These are phyloP conservation scores for Rachycentron canadum DNA, from an alignment of 2,797 vertebrate species.

Conservation along the genomic window DNA sequence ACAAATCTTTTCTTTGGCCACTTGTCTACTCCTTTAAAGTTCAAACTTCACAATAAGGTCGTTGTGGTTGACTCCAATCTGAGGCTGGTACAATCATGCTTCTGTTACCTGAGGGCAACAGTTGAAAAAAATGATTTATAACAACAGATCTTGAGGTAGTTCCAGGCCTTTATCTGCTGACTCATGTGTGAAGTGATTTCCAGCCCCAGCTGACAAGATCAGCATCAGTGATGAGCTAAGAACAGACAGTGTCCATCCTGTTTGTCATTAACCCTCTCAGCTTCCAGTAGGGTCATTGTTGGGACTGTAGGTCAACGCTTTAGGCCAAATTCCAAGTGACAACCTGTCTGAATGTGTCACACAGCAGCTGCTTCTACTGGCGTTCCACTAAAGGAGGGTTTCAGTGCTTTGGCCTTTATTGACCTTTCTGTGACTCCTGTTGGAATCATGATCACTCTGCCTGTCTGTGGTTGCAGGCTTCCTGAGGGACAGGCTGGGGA, in stretches of 20 bases:
- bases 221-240: not conserved
- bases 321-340: not conserved
- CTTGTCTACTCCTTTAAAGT: no score
- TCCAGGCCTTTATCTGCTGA: no score
- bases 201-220: not conserved
- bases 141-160: no score
- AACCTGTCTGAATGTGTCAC: not conserved
- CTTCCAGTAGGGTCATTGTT: not conserved
- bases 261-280: not conserved
- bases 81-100: no score
- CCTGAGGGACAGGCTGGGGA: slow-evolving; percentile 88
- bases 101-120: no score
- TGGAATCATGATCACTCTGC: not conserved
- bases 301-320: not conserved
- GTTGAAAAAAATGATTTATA: no score
- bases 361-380: not conserved
- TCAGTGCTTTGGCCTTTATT: not conserved
- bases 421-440: not conserved
- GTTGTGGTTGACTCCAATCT: no score
- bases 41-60: no score
- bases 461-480: slow-evolving; percentile 82
- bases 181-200: no score
- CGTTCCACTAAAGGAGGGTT: not conserved
- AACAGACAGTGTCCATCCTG: not conserved
- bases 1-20: no score